Evolutionary conservation across 2,888 invertebrate species (phyloP).

Genomic region (Chelonus formosanus): DNA sequence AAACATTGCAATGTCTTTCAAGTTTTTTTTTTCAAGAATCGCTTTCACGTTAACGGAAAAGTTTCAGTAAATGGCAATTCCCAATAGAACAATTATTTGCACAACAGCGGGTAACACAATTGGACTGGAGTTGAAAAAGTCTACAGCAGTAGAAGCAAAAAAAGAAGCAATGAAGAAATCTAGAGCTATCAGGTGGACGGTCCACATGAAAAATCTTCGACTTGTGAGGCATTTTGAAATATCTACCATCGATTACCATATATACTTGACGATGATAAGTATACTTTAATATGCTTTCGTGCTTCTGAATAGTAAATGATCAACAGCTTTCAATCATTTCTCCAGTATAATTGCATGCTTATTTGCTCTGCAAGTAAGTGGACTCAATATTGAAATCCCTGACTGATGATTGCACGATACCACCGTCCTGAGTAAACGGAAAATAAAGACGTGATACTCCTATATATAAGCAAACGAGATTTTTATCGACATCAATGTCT

Average conservation of each 20-base stretch:
- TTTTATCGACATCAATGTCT: no score
- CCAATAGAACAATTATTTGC: conserved; percentile 51
- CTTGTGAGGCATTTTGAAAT: conserved; percentile 28
- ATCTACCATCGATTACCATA: conserved; percentile 22
- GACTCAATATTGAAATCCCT: not conserved
- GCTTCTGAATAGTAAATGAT: conserved; percentile 28
- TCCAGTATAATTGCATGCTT: conserved; percentile 27
- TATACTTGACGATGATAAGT: not conserved
- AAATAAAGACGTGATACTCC: no score
- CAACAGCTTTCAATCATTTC: conserved; percentile 20
- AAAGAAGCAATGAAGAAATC: conserved; percentile 13
- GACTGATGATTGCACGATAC: not conserved
- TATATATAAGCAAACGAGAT: no score
- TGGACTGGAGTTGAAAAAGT: conserved; percentile 18
- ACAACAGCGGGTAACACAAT: conserved; percentile 35
- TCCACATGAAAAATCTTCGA: conserved; percentile 18
- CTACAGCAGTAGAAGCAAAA: not conserved
- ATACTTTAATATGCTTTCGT: not conserved
- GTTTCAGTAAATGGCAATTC: conserved; percentile 52
- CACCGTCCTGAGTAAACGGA: no score
- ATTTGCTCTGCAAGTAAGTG: conserved; percentile 20
- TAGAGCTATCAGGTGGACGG: conserved; percentile 27
- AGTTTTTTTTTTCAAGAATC: conserved; percentile 4
- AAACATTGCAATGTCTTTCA: conserved; percentile 1
- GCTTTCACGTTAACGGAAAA: conserved; percentile 45